Conservation (phyloP, 2,888 invertebrate genomes). For the Euphydryas editha region DNA sequence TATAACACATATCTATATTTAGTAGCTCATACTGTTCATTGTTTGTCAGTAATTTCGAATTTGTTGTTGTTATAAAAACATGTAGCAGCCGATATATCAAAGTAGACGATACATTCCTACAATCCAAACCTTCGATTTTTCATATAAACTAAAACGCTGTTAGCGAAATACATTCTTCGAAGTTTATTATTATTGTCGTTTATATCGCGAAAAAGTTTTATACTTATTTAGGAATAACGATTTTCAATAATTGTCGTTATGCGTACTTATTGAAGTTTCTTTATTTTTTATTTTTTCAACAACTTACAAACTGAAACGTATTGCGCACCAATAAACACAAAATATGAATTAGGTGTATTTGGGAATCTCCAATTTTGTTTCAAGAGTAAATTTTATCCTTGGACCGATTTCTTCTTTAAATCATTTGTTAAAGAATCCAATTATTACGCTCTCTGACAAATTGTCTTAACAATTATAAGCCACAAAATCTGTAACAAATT, state of each 20-base stretch:
- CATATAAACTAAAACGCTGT: neutral
- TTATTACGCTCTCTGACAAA: neutral
- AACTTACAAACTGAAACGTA: conserved; percentile 47
- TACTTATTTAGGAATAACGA: neutral
- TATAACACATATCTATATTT: too few relatives aligned
- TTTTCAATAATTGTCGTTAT: neutral
- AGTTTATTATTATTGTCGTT: too few relatives aligned
- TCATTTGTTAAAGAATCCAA: neutral
- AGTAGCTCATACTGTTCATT: too few relatives aligned
- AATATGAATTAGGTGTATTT: conserved; percentile 45
- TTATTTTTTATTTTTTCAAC: conserved; percentile 48
- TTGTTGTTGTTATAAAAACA: too few relatives aligned
- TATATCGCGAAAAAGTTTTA: neutral
- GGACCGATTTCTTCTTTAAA: conserved; percentile 55
- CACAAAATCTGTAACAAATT: neutral
- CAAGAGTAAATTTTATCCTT: conserved; percentile 56
- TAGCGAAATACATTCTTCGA: neutral
- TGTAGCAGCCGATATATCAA: too few relatives aligned
- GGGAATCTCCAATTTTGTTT: conserved; percentile 52
- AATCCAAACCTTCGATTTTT: neutral
- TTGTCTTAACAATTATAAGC: conserved; percentile 6
- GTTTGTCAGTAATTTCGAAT: too few relatives aligned
- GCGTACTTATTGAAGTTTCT: neutral
- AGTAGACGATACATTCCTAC: too few relatives aligned
- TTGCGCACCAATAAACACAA: conserved; percentile 56